Conservation (phyloP, 2,888 invertebrate genomes). For the Xylocampa areola region DNA sequence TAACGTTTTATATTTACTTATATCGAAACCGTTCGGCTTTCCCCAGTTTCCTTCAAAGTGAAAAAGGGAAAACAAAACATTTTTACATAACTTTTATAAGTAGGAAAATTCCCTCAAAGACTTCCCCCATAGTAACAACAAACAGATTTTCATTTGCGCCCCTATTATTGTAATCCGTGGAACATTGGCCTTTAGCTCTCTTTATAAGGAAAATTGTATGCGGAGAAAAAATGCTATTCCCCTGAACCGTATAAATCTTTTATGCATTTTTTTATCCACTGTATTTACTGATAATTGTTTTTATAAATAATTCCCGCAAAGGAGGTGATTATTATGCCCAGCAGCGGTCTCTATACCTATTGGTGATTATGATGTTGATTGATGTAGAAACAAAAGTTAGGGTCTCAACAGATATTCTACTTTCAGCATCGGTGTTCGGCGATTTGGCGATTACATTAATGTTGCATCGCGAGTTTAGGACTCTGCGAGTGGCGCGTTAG, state of each 20-base stretch:
- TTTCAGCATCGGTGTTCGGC: too few species aligned
- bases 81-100: conserved; percentile 41
- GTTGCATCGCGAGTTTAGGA: too few species aligned
- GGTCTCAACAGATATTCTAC: too few species aligned
- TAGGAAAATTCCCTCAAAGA: conserved; percentile 34
- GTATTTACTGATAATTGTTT: not conserved
- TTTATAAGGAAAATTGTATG: conserved; percentile 44
- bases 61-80: conserved; percentile 32
- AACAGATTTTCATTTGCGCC: conserved; percentile 48
- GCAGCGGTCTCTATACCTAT: too few species aligned
- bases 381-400: too few species aligned
- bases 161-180: conserved; percentile 45
- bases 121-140: conserved; percentile 31
- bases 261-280: conserved; percentile 10
- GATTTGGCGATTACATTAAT: too few species aligned
- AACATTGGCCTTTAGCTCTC: conserved; percentile 29
- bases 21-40: conserved; percentile 8
- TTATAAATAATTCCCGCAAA: not conserved
- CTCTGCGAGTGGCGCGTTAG: too few species aligned
- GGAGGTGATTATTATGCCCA: too few species aligned
- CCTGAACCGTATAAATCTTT: conserved; percentile 18
- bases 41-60: conserved; percentile 5
- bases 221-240: conserved; percentile 16
- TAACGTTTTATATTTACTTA: conserved; percentile 9
- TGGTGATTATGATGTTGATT: too few species aligned